Conservation (phyloP, 2,888 invertebrate species). For the Ophonus ardosiacus region DNA sequence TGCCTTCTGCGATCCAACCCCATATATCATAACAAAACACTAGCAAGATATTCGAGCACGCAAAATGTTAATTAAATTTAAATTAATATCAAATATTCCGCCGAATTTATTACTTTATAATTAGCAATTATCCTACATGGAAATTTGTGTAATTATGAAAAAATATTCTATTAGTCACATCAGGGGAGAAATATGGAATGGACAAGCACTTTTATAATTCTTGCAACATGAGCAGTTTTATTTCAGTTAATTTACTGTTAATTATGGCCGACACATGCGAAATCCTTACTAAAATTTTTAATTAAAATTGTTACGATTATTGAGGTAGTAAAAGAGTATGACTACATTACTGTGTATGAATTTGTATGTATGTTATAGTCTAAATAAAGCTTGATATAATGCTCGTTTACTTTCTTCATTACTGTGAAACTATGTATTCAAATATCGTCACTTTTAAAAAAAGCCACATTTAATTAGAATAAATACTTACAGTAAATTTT, state of each 20-base stretch:
- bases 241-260: constrained; percentile 37
- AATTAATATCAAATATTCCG: constrained; percentile 29
- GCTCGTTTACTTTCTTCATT: neutral
- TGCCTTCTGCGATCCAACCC: neutral
- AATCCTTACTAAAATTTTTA: constrained; percentile 43
- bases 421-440: constrained; percentile 16
- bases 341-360: constrained; percentile 12
- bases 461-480: too few species aligned
- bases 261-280: constrained; percentile 34
- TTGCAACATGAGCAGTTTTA: constrained; percentile 24
- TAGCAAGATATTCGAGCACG: neutral
- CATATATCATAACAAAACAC: constrained; percentile 38
- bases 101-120: constrained; percentile 14
- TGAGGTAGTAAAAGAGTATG: constrained; percentile 26
- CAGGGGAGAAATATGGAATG: constrained; percentile 17
- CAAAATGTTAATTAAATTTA: constrained; percentile 37
- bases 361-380: constrained; percentile 11
- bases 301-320: constrained; percentile 47
- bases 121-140: constrained; percentile 9
- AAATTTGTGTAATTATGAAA: constrained; percentile 26
- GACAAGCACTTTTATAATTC: constrained; percentile 26
- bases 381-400: constrained; percentile 29
- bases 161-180: constrained; percentile 23
- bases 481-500: too few species aligned
- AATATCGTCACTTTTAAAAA: neutral